These are phyloP conservation scores for zebrafish (Danio rerio) DNA, from an alignment of 2,113 vertebrate species.

Conservation along the genomic window GRCz12tu NC_133184.1:10827501-10828000, in stretches of 20 bases:
- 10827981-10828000: slow-evolving; percentile 18
- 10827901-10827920: slow-evolving; percentile 14
- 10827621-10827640: slow-evolving; percentile 27
- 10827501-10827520: neutral
- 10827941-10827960: neutral
- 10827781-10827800: neutral
- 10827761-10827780: slow-evolving; percentile 29
- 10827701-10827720: slow-evolving; percentile 19
- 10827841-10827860: neutral
- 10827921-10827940: neutral
- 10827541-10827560: slow-evolving; percentile 16
- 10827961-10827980: slow-evolving; percentile 14
- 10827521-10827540: neutral
- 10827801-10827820: neutral
- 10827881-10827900: neutral
- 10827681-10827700: slow-evolving; percentile 29
- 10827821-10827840: slow-evolving; percentile 38
- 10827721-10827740: neutral
- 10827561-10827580: neutral
- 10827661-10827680: slow-evolving; percentile 23
- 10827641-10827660: slow-evolving; percentile 32
- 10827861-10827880: slow-evolving; percentile 33
- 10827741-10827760: neutral
- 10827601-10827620: neutral
- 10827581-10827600: neutral